Evolutionary conservation across 2,797 vertebrate genomes (phyloP).

Genomic region (Diplodus sargus): DNA sequence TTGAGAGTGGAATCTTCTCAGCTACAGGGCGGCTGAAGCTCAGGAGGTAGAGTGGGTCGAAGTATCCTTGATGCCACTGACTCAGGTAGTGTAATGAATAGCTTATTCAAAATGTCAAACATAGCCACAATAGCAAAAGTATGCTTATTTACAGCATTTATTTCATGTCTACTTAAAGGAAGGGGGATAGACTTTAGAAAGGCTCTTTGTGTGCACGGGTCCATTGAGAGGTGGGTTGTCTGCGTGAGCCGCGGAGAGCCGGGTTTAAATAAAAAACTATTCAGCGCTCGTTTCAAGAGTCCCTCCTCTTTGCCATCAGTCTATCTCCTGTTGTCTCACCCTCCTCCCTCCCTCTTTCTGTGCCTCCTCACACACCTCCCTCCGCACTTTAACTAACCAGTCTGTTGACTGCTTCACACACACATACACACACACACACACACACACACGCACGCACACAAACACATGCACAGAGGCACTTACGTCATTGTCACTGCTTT

Average conservation of each 20-base stretch:
- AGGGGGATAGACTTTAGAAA: neutral
- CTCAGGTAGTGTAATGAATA: no score
- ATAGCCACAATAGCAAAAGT: neutral
- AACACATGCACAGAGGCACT: conserved; percentile 16
- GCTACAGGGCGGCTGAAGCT: no score
- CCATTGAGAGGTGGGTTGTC: neutral
- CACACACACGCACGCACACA: conserved; percentile 21
- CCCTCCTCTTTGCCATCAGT: conserved; percentile 8
- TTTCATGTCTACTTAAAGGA: neutral
- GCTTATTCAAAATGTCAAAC: neutral
- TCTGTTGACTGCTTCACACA: conserved; percentile 19
- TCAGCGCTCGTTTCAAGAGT: neutral
- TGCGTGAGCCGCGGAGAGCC: neutral
- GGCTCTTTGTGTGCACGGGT: neutral
- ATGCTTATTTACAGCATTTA: neutral
- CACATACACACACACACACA: conserved; percentile 17
- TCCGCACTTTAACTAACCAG: conserved; percentile 21
- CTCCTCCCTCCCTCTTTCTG: conserved; percentile 36
- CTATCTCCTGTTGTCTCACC: conserved; percentile 16
- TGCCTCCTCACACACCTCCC: conserved; percentile 16
- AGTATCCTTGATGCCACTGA: no score
- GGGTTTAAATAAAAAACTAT: neutral
- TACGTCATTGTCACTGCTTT: conserved; percentile 45
- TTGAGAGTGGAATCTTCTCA: no score
- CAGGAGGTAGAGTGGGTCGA: no score